Evolutionary conservation across 2,888 invertebrate genomes (phyloP).

Genomic region (Psylliodes chrysocephalus): DNA sequence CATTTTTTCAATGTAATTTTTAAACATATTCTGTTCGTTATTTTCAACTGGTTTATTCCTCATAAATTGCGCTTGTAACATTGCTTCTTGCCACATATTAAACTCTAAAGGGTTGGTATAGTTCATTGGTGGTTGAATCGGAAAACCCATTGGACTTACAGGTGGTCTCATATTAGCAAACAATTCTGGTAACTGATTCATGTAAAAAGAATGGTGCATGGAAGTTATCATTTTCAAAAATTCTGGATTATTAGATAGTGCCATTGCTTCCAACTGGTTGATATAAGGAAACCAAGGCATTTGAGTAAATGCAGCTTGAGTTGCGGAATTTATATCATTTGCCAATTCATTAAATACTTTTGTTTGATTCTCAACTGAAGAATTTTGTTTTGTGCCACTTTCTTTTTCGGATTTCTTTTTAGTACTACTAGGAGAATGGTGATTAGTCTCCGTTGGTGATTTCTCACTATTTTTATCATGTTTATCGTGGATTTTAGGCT

Average conservation of each 20-base stretch:
- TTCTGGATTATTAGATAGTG: slow-evolving; percentile 66
- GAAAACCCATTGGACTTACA: slow-evolving; percentile 62
- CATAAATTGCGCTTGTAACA: slow-evolving; percentile 63
- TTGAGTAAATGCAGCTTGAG: slow-evolving; percentile 75
- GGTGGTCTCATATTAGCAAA: slow-evolving; percentile 62
- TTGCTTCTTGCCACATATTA: slow-evolving; percentile 78
- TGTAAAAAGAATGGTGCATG: slow-evolving; percentile 66
- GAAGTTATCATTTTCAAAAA: slow-evolving; percentile 67
- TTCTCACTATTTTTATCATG: slow-evolving; percentile 52
- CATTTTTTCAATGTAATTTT: slow-evolving; percentile 48
- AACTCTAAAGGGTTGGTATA: slow-evolving; percentile 70
- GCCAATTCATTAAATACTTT: slow-evolving; percentile 63
- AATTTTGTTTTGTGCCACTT: slow-evolving; percentile 23
- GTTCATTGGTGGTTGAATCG: slow-evolving; percentile 61
- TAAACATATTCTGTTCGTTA: slow-evolving; percentile 43
- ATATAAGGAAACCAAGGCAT: slow-evolving; percentile 81
- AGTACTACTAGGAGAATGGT: background rate
- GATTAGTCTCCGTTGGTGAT: slow-evolving; percentile 46
- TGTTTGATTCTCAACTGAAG: slow-evolving; percentile 32
- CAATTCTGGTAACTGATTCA: slow-evolving; percentile 65
- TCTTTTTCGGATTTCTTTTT: slow-evolving; percentile 28
- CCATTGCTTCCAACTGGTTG: slow-evolving; percentile 71
- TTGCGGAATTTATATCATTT: slow-evolving; percentile 76
- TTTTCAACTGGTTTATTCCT: slow-evolving; percentile 56
- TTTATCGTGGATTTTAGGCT: slow-evolving; percentile 44